These are phyloP conservation scores for Eristalis arbustorum DNA, from an alignment of 2,888 invertebrate species.

Conservation along the genomic window DNA sequence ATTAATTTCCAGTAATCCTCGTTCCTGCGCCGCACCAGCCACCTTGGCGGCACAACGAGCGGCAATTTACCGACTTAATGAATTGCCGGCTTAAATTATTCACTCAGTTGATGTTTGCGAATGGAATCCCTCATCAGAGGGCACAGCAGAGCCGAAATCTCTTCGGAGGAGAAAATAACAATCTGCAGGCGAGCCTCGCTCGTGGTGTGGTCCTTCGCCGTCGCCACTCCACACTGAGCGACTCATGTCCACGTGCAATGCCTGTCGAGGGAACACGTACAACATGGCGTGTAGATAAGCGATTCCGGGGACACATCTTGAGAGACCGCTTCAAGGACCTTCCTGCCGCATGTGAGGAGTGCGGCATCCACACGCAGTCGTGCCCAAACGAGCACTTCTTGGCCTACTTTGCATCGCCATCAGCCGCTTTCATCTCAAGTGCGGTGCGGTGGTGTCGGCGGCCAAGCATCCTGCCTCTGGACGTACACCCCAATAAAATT, in stretches of 20 bases:
- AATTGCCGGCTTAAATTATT: slow-evolving; percentile 47
- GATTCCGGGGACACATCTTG: neutral
- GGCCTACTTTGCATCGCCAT: slow-evolving; percentile 8
- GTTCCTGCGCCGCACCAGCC: neutral
- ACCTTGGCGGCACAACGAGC: neutral
- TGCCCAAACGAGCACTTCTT: slow-evolving; percentile 2
- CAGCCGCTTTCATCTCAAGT: slow-evolving; percentile 18
- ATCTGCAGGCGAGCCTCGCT: slow-evolving; percentile 27
- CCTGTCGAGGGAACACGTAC: neutral
- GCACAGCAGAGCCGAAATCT: neutral
- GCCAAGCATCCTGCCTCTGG: slow-evolving; percentile 15
- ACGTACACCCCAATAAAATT: neutral
- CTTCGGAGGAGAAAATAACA: slow-evolving; percentile 15
- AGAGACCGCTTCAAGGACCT: neutral
- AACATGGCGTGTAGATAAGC: neutral
- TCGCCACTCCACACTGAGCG: neutral
- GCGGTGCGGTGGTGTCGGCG: slow-evolving; percentile 19
- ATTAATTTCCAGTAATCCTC: neutral
- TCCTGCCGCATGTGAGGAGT: neutral
- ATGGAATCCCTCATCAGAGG: no score
- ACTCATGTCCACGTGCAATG: neutral
- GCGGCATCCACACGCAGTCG: slow-evolving; percentile 37
- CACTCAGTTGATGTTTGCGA: slow-evolving; percentile 42
- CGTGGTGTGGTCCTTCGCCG: slow-evolving; percentile 11
- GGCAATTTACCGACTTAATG: slow-evolving; percentile 13